phyloP scores from a whole-genome alignment of 2,113 vertebrate species.

The Choloepus hoffmanni region DNA sequence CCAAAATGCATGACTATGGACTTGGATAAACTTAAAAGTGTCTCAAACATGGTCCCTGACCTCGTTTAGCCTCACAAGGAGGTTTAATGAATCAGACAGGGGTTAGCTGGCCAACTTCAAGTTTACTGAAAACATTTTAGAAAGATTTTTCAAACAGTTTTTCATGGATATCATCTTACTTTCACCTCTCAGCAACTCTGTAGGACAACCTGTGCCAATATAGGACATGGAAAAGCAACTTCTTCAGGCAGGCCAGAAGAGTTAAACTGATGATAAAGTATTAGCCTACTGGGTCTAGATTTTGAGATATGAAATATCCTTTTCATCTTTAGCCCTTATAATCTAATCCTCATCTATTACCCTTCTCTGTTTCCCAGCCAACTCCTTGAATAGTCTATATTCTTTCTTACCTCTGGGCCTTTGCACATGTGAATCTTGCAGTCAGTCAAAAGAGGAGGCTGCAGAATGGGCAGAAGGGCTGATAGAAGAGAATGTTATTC shows the following conservation, averaged over 20 bases:
- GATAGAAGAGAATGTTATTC: not conserved
- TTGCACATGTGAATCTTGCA: not conserved
- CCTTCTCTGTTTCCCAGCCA: not conserved
- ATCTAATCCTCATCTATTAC: not conserved
- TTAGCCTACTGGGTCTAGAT: not conserved
- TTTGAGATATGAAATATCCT: not conserved
- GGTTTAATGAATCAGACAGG: not conserved
- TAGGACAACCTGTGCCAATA: not conserved
- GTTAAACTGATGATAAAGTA: not conserved
- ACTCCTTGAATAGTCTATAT: not conserved
- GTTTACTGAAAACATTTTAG: not conserved
- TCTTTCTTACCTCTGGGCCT: not conserved
- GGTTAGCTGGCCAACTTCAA: not conserved
- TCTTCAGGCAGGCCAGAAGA: not conserved
- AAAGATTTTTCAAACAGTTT: not conserved
- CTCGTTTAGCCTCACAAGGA: not conserved
- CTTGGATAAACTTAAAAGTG: not conserved
- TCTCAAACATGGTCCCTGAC: not conserved
- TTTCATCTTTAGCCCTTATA: not conserved
- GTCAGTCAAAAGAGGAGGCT: not conserved
- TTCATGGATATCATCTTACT: not conserved
- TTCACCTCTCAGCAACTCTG: not conserved
- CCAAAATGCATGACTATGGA: not conserved
- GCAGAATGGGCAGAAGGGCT: not conserved
- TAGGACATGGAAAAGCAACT: not conserved